phyloP scores from a whole-genome alignment of 2,113 vertebrate species.

The Pao palembangensis region DNA sequence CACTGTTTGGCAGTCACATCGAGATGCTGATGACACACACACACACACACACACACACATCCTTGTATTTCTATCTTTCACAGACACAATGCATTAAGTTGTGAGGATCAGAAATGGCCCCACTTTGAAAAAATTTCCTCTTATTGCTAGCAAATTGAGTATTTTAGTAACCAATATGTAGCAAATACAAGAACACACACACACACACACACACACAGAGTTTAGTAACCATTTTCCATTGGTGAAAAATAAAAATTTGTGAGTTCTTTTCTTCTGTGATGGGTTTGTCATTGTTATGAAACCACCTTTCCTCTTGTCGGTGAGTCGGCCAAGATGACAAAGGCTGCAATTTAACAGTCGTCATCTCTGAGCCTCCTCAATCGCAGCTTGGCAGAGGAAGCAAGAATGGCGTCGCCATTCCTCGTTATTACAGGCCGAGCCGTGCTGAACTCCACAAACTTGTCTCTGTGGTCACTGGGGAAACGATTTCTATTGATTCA shows the following conservation, averaged over 20 bases:
- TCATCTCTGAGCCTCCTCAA: constrained; percentile 12
- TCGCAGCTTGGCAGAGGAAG: constrained; percentile 4
- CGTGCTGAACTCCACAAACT: constrained; percentile 9
- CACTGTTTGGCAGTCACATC: constrained; percentile 51
- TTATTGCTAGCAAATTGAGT: too few relatives aligned
- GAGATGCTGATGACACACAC: constrained; percentile 37
- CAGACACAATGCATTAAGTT: too few relatives aligned
- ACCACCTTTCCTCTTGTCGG: constrained; percentile 9
- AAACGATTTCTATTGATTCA: constrained; percentile 58
- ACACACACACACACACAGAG: background rate
- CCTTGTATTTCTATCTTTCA: too few relatives aligned
- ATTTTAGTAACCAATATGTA: too few relatives aligned
- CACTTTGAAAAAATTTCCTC: too few relatives aligned
- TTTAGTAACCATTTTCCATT: background rate
- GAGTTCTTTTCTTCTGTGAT: background rate
- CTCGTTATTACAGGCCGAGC: constrained; percentile 25
- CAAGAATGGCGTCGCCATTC: constrained; percentile 24
- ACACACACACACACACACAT: background rate
- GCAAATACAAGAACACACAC: too few relatives aligned
- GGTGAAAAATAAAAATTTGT: too few relatives aligned
- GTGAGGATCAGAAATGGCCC: too few relatives aligned
- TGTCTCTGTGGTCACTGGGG: constrained; percentile 34
- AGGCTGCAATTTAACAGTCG: background rate
- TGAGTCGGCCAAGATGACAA: constrained; percentile 37
- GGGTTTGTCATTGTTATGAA: constrained; percentile 15